These are phyloP conservation scores for Phodopus roborovskii DNA, from an alignment of 2,113 vertebrate genomes.

Conservation along the genomic window DNA sequence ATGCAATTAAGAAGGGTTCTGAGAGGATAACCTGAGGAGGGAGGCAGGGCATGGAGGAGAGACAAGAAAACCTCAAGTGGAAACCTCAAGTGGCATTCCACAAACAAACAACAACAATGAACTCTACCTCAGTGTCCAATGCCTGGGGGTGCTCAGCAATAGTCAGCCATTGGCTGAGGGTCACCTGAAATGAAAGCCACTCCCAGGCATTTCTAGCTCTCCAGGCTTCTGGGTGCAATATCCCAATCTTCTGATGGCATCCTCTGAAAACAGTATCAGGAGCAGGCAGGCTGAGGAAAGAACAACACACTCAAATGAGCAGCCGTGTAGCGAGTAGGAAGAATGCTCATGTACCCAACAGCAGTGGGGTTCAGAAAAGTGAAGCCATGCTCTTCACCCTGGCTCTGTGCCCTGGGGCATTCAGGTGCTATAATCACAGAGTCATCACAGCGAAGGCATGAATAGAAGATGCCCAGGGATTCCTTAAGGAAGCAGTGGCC, in stretches of 20 bases:
- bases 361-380: background rate
- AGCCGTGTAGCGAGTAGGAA: background rate
- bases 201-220: background rate
- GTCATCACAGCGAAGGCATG: background rate
- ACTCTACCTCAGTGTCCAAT: background rate
- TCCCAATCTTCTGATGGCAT: background rate
- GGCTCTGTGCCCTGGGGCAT: background rate
- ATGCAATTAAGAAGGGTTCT: background rate
- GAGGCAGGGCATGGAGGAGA: background rate
- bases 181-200: accelerated
- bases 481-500: background rate
- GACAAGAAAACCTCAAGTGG: background rate
- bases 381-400: background rate
- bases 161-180: background rate
- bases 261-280: background rate
- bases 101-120: background rate
- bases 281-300: background rate
- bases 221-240: background rate
- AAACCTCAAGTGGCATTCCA: background rate
- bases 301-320: background rate
- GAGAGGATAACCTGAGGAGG: background rate
- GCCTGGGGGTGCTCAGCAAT: background rate
- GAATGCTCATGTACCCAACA: background rate
- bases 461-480: background rate
- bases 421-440: background rate